Percentiles rank a stretch among this genome's conserved stretches.
These are phyloP conservation scores for Anguilla rostrata DNA, from an alignment of 2,113 vertebrate species.

Conservation along the genomic window DNA sequence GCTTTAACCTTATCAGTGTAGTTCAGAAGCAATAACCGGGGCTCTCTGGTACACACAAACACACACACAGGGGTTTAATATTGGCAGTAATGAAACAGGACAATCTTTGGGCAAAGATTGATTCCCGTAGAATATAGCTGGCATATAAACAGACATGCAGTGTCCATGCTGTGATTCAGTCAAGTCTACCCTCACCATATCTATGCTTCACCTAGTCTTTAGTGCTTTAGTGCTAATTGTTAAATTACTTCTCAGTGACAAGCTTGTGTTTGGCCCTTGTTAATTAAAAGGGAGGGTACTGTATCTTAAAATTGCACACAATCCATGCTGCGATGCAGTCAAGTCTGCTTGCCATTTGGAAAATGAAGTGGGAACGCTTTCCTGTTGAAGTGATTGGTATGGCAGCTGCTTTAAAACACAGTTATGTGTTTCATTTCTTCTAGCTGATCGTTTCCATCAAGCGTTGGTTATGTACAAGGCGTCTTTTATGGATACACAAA, in stretches of 20 bases:
- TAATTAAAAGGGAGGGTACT: too few relatives aligned
- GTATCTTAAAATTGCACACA: too few relatives aligned
- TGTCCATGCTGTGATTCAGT: background rate
- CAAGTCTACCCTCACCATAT: background rate
- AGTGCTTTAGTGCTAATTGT: too few relatives aligned
- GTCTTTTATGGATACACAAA: background rate
- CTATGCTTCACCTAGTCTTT: too few relatives aligned
- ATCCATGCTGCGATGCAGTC: background rate
- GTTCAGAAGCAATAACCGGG: background rate
- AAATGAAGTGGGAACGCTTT: background rate
- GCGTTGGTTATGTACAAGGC: background rate
- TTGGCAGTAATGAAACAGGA: conserved; percentile 11
- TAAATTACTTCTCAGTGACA: too few relatives aligned
- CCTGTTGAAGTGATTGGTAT: background rate
- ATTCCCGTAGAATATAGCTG: conserved; percentile 28
- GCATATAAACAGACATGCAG: conserved; percentile 15
- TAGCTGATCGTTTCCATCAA: background rate
- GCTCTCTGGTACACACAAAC: background rate
- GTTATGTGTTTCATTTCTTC: background rate
- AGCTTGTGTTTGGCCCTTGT: too few relatives aligned
- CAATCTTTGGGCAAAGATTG: conserved; percentile 51
- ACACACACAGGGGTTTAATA: background rate
- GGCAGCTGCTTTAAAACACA: background rate
- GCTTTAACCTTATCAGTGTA: background rate
- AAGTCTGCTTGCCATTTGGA: background rate